Evolutionary conservation across 92 coral and sea anemone species (phyloP).

Genomic region (Siderastrea siderea): DNA sequence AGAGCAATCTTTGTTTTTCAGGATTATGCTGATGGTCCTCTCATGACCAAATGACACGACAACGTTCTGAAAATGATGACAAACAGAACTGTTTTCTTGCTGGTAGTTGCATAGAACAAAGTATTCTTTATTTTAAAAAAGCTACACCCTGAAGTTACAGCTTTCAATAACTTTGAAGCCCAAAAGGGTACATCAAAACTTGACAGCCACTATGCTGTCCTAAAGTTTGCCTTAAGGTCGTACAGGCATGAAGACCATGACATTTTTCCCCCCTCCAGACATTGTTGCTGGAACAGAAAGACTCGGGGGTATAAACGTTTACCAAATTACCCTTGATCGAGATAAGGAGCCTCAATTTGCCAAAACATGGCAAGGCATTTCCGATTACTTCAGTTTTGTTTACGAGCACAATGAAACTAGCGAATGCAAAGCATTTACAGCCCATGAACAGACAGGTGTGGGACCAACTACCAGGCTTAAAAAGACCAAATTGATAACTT

Average conservation of each 20-base stretch:
- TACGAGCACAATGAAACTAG: no score
- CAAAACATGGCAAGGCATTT: no score
- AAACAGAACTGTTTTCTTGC: slow-evolving; percentile 69
- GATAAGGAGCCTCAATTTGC: no score
- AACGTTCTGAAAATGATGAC: slow-evolving; percentile 48
- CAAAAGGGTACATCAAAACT: slow-evolving; percentile 69
- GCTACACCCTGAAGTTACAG: slow-evolving; percentile 17
- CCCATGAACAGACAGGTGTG: no score
- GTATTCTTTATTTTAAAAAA: not conserved
- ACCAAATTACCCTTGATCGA: no score
- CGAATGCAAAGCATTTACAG: no score
- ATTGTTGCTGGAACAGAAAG: slow-evolving; percentile 55
- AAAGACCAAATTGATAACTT: no score
- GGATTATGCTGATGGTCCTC: slow-evolving; percentile 15
- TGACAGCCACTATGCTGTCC: slow-evolving; percentile 60
- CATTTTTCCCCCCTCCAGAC: slow-evolving; percentile 27
- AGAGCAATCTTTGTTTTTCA: slow-evolving; percentile 64
- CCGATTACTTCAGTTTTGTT: no score
- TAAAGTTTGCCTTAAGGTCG: slow-evolving; percentile 55
- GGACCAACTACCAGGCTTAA: no score
- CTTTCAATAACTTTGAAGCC: slow-evolving; percentile 58
- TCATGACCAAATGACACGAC: slow-evolving; percentile 51
- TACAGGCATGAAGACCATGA: slow-evolving; percentile 52
- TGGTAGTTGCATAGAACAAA: slow-evolving; percentile 53
- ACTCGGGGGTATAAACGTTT: no score